phyloP scores from a whole-genome alignment of 2,113 vertebrate species.

The Plestiodon gilberti region DNA sequence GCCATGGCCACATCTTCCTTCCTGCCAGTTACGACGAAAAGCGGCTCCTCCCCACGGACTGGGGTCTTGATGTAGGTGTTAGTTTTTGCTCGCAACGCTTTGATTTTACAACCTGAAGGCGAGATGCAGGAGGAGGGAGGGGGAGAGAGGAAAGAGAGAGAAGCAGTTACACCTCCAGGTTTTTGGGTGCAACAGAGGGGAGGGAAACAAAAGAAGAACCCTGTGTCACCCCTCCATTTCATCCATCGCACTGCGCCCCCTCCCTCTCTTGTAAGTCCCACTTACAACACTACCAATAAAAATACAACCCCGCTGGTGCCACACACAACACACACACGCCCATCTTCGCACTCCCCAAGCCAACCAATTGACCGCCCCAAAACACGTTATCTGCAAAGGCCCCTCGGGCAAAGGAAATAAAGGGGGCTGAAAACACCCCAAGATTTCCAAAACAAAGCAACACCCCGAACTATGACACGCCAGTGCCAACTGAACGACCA shows the following conservation, averaged over 20 bases:
- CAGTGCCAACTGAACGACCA: background rate
- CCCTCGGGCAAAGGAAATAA: no score
- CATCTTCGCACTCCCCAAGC: background rate
- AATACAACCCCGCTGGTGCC: constrained; percentile 42
- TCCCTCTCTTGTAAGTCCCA: constrained; percentile 24
- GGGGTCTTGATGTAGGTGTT: constrained; percentile 99
- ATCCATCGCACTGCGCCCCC: constrained; percentile 34
- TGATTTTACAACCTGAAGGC: constrained; percentile 95
- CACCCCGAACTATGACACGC: background rate
- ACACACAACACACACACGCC: constrained; percentile 39
- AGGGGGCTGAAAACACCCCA: no score
- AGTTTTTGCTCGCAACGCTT: constrained; percentile 96
- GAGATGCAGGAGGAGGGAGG: constrained; percentile 36
- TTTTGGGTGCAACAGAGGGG: constrained; percentile 44
- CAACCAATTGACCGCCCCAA: constrained; percentile 22
- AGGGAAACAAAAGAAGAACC: constrained; percentile 46
- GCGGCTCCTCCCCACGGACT: constrained; percentile 97
- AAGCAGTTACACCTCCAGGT: constrained; percentile 58
- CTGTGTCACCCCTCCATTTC: constrained; percentile 48
- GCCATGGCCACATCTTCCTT: constrained; percentile 98
- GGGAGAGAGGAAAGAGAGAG: constrained; percentile 19
- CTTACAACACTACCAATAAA: constrained; percentile 17
- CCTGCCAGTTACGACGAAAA: constrained; percentile 96
- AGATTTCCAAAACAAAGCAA: no score
- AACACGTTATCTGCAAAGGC: no score